Conservation (phyloP, 2,113 vertebrate species). For the Brienomyrus longianalis region DNA sequence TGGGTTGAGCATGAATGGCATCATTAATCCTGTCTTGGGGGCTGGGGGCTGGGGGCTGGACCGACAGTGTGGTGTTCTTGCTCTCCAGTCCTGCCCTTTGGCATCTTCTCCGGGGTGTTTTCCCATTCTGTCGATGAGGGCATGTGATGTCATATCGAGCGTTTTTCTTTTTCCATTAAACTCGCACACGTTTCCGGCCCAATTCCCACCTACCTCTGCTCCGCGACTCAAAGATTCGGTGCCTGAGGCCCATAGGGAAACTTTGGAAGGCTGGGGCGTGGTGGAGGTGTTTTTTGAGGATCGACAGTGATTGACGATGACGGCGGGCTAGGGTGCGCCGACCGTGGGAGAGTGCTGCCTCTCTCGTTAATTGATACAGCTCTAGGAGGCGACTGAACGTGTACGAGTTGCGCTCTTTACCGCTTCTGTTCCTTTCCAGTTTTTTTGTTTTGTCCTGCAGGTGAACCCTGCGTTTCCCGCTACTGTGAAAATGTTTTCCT, state of each 20-base stretch:
- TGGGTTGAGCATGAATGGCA: not conserved
- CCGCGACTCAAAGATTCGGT: slow-evolving; percentile 28
- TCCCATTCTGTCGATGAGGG: not conserved
- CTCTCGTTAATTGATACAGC: not conserved
- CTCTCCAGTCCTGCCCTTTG: not conserved
- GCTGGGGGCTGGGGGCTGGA: not conserved
- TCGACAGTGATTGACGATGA: slow-evolving; percentile 45
- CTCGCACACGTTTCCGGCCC: not conserved
- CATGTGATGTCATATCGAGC: slow-evolving; percentile 25
- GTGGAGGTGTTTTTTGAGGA: slow-evolving; percentile 17
- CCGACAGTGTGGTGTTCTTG: not conserved
- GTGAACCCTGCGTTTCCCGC: not conserved
- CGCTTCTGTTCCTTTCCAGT: not conserved
- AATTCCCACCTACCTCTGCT: not conserved
- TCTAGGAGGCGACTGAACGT: slow-evolving; percentile 26
- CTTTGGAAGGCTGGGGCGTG: slow-evolving; percentile 28
- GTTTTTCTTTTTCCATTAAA: not conserved
- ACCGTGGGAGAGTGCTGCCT: slow-evolving; percentile 41
- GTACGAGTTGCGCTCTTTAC: not conserved
- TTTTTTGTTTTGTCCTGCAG: not conserved
- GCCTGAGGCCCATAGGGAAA: slow-evolving; percentile 46
- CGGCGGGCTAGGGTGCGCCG: slow-evolving; percentile 20
- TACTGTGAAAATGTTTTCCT: not conserved
- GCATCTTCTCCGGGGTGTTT: not conserved
- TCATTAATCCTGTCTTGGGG: not conserved